Conservation (phyloP, 1,140 invertebrate species). For the Belonocnema kinseyi region DNA sequence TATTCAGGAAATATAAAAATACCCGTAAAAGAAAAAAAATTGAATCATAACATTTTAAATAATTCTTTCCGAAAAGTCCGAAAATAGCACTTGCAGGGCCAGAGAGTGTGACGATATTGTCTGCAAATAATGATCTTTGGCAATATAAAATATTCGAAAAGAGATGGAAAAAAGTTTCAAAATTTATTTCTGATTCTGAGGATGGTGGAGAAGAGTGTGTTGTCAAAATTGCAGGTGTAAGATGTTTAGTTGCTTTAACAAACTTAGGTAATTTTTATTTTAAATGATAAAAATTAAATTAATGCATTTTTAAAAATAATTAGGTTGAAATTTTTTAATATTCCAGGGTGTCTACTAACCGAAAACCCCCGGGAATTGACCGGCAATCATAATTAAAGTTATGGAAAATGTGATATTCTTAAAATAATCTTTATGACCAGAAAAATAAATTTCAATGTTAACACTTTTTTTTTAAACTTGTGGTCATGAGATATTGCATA, state of each 20-base stretch:
- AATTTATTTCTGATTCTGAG: constrained; percentile 56
- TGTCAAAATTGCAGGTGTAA: constrained; percentile 61
- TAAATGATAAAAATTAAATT: no score
- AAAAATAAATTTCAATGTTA: neutral
- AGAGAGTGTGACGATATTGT: constrained; percentile 60
- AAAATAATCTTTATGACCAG: neutral
- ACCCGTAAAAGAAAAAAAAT: neutral
- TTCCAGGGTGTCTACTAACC: neutral
- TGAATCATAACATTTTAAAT: neutral
- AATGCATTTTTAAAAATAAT: neutral
- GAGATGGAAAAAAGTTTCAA: constrained; percentile 62
- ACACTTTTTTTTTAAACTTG: neutral
- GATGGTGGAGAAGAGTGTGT: constrained; percentile 53
- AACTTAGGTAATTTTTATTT: constrained; percentile 60
- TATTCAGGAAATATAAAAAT: neutral
- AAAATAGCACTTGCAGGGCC: constrained; percentile 56
- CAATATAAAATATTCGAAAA: constrained; percentile 63
- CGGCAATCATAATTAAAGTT: no score
- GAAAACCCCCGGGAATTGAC: no score
- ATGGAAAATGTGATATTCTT: no score
- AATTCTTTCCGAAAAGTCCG: constrained; percentile 37
- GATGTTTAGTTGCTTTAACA: constrained; percentile 63
- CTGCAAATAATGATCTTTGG: constrained; percentile 62
- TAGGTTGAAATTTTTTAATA: neutral
- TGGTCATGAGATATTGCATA: no score